These are phyloP conservation scores for Salticus scenicus DNA, from an alignment of 2,888 invertebrate genomes.

Conservation along the genomic window DNA sequence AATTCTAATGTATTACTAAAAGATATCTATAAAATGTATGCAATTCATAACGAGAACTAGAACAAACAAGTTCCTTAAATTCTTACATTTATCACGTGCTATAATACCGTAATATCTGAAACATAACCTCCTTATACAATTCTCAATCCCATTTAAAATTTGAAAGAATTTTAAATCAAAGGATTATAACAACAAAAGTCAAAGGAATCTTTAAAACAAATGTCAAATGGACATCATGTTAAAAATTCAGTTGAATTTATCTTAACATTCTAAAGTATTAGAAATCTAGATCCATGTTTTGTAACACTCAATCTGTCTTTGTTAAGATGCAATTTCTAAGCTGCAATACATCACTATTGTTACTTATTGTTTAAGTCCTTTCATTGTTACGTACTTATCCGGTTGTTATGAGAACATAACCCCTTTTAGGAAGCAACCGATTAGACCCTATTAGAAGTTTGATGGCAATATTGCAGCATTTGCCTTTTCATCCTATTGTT, in stretches of 20 bases:
- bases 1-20: no score
- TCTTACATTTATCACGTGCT: no score
- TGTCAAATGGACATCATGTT: neutral
- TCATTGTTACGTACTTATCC: constrained; percentile 40
- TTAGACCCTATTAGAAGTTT: neutral
- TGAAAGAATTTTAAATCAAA: no score
- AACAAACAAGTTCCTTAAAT: no score
- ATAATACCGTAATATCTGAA: no score
- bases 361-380: neutral
- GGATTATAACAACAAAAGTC: neutral
- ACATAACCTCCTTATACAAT: no score
- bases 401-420: neutral
- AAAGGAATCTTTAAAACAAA: neutral
- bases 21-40: no score
- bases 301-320: constrained; percentile 4
- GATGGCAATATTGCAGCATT: constrained; percentile 22
- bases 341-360: neutral
- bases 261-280: neutral
- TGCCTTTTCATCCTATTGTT: constrained; percentile 1
- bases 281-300: constrained; percentile 12
- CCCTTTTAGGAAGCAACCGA: constrained; percentile 7
- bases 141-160: no score
- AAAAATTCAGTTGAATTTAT: neutral
- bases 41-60: no score
- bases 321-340: neutral